phyloP scores from a whole-genome alignment of 2,113 vertebrate species.

The Oncorhynchus tshawytscha region DNA sequence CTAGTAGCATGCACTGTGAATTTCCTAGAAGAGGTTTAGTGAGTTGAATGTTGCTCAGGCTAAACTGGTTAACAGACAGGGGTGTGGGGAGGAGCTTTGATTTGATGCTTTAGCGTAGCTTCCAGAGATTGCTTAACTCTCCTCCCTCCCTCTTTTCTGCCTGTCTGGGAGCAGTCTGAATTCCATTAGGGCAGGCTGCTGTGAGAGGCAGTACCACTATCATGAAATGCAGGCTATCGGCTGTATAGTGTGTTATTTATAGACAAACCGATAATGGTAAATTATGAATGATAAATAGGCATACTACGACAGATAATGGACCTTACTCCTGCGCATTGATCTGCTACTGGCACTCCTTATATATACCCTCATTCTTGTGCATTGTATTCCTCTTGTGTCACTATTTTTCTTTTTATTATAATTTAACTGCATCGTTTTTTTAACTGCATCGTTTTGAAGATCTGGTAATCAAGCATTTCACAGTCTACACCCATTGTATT shows the following conservation, averaged over 20 bases:
- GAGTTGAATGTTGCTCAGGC: neutral
- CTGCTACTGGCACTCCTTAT: no score
- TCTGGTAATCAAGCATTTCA: no score
- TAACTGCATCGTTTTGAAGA: no score
- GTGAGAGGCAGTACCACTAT: conserved; percentile 62
- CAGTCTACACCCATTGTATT: no score
- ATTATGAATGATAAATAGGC: neutral
- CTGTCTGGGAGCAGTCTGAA: neutral
- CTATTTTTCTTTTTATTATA: no score
- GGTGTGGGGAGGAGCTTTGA: neutral
- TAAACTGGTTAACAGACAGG: neutral
- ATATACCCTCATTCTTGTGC: no score
- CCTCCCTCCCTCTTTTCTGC: neutral
- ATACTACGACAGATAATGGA: neutral
- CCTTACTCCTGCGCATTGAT: neutral
- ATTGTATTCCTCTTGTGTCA: neutral
- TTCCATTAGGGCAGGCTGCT: conserved; percentile 27
- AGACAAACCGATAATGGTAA: neutral
- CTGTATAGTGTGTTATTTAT: neutral
- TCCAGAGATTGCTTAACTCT: conserved; percentile 56
- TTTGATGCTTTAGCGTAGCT: neutral
- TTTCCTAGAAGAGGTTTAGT: neutral
- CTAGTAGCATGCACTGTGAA: neutral
- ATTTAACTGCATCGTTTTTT: no score
- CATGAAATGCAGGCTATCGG: neutral